Conservation (phyloP, 2,888 invertebrate species). For the Drosophila macrothrix region DNA sequence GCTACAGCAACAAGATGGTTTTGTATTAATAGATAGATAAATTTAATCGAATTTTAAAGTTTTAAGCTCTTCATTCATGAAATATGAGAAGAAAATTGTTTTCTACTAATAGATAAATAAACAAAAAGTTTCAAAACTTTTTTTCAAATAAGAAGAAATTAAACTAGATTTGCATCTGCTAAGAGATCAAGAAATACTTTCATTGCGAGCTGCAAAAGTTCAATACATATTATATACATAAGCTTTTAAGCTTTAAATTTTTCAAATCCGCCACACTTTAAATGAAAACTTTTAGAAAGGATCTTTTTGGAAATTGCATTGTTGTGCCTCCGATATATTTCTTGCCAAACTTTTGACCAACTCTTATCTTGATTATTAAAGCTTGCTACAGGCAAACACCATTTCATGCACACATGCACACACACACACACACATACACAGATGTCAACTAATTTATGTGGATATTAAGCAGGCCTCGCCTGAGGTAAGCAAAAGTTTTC, state of each 20-base stretch:
- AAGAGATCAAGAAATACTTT: neutral
- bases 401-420: constrained; percentile 9
- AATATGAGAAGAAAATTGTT: too few relatives aligned
- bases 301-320: constrained; percentile 1
- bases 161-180: accelerated
- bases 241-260: neutral
- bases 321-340: neutral
- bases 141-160: neutral
- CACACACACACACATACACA: neutral
- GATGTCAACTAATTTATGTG: constrained; percentile 66
- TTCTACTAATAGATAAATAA: neutral
- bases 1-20: neutral
- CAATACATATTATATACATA: neutral
- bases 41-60: neutral
- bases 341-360: constrained; percentile 12
- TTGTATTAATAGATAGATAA: neutral
- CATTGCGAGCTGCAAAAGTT: neutral
- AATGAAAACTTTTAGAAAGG: neutral
- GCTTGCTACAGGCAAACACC: constrained; percentile 28
- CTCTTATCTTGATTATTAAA: constrained; percentile 37
- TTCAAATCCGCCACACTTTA: neutral
- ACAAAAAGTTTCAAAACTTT: neutral
- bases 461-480: constrained; percentile 68
- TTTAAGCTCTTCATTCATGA: neutral
- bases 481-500: constrained; percentile 69